phyloP scores from a whole-genome alignment of 1,140 invertebrate genomes.

The Drosophila equinoxialis region DNA sequence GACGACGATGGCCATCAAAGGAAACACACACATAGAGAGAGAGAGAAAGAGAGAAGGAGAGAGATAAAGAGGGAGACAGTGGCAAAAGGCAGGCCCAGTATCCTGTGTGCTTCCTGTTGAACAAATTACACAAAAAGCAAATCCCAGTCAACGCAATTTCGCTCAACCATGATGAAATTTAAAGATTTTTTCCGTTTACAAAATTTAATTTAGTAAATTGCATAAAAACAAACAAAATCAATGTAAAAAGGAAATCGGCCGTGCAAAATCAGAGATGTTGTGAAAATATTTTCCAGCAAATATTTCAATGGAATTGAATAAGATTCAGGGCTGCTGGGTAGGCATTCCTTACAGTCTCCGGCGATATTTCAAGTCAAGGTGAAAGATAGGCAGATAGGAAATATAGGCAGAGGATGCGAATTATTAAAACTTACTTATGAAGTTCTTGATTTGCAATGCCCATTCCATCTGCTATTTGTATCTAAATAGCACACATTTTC shows the following conservation, averaged over 20 bases:
- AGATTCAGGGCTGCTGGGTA: no score
- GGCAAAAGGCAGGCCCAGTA: background rate
- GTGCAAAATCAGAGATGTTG: background rate
- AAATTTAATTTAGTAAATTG: background rate
- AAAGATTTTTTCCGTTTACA: background rate
- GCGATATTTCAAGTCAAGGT: no score
- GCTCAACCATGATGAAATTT: constrained; percentile 11
- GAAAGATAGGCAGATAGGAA: no score
- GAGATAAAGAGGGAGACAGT: background rate
- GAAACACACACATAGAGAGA: background rate
- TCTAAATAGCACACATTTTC: background rate
- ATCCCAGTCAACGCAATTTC: constrained; percentile 30
- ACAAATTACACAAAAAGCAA: constrained; percentile 54
- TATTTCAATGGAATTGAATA: background rate
- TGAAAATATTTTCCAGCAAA: background rate
- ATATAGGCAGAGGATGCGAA: no score
- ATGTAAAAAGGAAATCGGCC: background rate
- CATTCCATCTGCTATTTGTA: no score
- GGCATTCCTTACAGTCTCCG: no score
- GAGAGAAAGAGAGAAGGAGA: background rate
- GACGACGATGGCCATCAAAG: constrained; percentile 3
- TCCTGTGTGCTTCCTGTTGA: constrained; percentile 24
- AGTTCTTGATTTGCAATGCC: background rate
- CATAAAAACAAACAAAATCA: background rate
- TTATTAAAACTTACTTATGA: no score